phyloP scores from a whole-genome alignment of 2,797 vertebrate genomes.

The Fistularia tabacaria region DNA sequence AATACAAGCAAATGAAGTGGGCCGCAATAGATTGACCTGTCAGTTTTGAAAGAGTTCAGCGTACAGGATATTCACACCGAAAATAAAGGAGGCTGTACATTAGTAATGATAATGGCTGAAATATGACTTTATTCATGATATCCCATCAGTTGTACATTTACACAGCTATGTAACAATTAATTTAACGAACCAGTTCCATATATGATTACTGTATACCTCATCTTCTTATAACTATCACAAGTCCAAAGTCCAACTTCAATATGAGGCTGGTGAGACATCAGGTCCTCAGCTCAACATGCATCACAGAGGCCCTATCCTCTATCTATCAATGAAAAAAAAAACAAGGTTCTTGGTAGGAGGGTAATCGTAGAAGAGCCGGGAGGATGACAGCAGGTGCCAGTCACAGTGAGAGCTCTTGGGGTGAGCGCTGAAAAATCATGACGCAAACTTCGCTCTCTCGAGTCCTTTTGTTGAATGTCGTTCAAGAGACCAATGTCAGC shows the following conservation, averaged over 20 bases:
- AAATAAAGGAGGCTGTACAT: constrained; percentile 1
- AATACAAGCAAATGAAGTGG: neutral
- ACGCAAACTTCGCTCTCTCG: too few species aligned
- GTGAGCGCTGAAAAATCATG: too few species aligned
- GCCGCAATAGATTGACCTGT: neutral
- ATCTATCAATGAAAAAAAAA: constrained; percentile 36
- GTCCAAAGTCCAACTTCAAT: constrained; percentile 72
- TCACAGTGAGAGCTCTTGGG: constrained; percentile 18
- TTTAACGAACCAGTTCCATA: constrained; percentile 3
- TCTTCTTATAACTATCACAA: constrained; percentile 31
- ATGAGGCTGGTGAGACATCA: constrained; percentile 68
- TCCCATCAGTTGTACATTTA: constrained; percentile 50
- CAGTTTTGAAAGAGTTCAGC: neutral
- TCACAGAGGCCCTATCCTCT: constrained; percentile 46
- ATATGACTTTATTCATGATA: constrained; percentile 65
- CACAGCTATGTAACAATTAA: constrained; percentile 42
- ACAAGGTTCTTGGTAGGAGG: constrained; percentile 28
- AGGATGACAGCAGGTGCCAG: constrained; percentile 1
- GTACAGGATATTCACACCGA: too few species aligned
- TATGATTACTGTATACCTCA: constrained; percentile 13
- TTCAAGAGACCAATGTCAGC: too few species aligned
- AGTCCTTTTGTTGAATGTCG: too few species aligned
- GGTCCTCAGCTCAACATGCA: constrained; percentile 56
- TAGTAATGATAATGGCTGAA: constrained; percentile 42
- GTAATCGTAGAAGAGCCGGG: constrained; percentile 16